phyloP scores from a whole-genome alignment of 30 jellyfish, hydroid and myxozoan genomes.

The Cassiopea xamachana region DNA sequence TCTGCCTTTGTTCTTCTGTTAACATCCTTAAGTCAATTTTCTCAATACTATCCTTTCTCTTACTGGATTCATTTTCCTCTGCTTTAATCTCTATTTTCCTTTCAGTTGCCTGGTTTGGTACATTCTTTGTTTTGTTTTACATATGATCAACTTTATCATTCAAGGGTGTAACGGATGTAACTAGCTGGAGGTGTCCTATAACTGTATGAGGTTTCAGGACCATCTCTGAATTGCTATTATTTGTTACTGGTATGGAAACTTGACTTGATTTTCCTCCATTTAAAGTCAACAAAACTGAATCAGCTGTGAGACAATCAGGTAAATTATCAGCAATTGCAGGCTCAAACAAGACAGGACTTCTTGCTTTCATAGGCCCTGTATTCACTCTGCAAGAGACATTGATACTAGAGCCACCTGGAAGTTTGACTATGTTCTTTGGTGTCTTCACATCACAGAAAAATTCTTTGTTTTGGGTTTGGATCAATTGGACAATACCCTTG shows the following conservation, averaged over 20 bases:
- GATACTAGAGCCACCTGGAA: slow-evolving; percentile 12
- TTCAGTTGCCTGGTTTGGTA: background rate
- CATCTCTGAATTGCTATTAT: background rate
- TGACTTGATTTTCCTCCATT: background rate
- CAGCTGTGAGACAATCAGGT: slow-evolving; percentile 1
- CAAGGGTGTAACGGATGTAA: background rate
- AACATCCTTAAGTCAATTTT: background rate
- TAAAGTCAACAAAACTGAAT: slow-evolving; percentile 1
- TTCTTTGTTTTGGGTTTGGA: background rate
- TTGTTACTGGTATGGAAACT: background rate
- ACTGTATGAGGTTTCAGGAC: background rate
- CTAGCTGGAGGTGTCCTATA: background rate
- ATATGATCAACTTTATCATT: no score
- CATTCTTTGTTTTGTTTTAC: background rate
- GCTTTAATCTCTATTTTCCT: background rate
- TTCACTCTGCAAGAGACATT: slow-evolving; percentile 29
- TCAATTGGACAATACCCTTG: background rate
- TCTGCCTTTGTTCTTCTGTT: background rate
- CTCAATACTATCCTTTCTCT: background rate
- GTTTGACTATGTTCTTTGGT: slow-evolving; percentile 8
- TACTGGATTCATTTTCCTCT: background rate
- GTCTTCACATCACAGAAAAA: slow-evolving; percentile 23
- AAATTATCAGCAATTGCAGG: slow-evolving; percentile 5
- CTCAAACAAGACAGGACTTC: slow-evolving; percentile 6
- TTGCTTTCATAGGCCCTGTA: slow-evolving; percentile 25